These are phyloP conservation scores for Xanthia icteritia DNA, from an alignment of 2,888 invertebrate genomes.

Conservation along the genomic window DNA sequence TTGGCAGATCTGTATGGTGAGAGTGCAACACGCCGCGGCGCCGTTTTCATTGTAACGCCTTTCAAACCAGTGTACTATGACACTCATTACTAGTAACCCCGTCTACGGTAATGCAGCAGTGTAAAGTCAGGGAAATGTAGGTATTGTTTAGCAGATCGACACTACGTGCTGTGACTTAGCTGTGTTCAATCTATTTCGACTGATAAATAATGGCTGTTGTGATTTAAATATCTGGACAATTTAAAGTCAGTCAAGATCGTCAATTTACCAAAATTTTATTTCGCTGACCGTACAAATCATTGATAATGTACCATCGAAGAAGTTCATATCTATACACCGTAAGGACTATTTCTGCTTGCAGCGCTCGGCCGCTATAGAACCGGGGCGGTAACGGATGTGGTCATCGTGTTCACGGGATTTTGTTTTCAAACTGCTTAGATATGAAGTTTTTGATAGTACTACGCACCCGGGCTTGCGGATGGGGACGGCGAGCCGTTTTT, in stretches of 20 bases:
- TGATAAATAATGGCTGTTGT: not conserved
- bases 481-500: conserved; percentile 48
- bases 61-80: not conserved
- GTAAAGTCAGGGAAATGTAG: not conserved
- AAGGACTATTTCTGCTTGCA: too few species aligned
- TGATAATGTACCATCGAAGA: too few species aligned
- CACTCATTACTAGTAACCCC: not conserved
- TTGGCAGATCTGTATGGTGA: not conserved
- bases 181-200: not conserved
- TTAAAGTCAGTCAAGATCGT: not conserved
- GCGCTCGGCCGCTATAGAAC: too few species aligned
- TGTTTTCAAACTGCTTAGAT: too few species aligned
- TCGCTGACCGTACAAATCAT: not conserved
- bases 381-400: too few species aligned
- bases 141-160: not conserved
- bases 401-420: too few species aligned
- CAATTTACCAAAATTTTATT: not conserved
- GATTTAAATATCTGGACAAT: not conserved
- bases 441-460: too few species aligned
- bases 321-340: too few species aligned
- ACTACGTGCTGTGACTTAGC: not conserved
- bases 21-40: not conserved
- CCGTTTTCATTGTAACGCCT: not conserved
- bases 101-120: not conserved
- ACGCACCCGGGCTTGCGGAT: conserved; percentile 73